A percentile compares a stretch with the other conserved stretches of the same genome.
Conservation (phyloP, 1,140 invertebrate species). For the Cylas formicarius region DNA sequence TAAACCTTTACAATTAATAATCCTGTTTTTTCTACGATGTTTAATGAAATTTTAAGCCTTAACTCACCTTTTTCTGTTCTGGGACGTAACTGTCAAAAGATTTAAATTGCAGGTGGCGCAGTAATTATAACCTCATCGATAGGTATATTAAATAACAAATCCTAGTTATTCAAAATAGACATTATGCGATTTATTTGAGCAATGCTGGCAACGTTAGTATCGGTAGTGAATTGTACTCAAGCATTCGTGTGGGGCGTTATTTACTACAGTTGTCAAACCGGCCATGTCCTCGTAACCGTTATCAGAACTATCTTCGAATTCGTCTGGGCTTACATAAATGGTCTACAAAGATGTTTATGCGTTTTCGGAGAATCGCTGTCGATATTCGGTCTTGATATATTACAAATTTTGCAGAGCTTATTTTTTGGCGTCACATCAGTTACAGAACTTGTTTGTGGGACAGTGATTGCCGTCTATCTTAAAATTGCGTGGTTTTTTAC, state of each 20-base stretch:
- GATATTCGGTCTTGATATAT: conserved; percentile 24
- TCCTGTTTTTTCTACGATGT: no score
- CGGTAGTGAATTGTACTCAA: conserved; percentile 6
- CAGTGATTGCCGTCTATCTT: not conserved
- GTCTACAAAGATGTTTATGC: conserved; percentile 5
- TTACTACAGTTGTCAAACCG: conserved; percentile 23
- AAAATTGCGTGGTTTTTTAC: conserved; percentile 2
- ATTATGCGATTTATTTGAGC: conserved; percentile 4
- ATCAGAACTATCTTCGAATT: conserved; percentile 3
- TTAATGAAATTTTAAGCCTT: no score
- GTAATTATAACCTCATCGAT: no score
- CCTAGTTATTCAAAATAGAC: no score
- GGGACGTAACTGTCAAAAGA: no score
- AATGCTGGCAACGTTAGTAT: conserved; percentile 15
- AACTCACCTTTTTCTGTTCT: no score
- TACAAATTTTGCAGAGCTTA: conserved; percentile 9
- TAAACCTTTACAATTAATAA: no score
- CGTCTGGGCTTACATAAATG: not conserved
- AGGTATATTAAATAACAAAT: no score
- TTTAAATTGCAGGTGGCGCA: no score
- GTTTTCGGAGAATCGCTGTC: conserved; percentile 21
- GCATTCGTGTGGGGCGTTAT: conserved; percentile 12
- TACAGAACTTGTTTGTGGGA: conserved; percentile 2
- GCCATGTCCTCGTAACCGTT: conserved; percentile 20
- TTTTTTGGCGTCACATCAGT: not conserved